phyloP scores from a whole-genome alignment of 2,888 invertebrate genomes.

The Mesorhabditis spiculigera region DNA sequence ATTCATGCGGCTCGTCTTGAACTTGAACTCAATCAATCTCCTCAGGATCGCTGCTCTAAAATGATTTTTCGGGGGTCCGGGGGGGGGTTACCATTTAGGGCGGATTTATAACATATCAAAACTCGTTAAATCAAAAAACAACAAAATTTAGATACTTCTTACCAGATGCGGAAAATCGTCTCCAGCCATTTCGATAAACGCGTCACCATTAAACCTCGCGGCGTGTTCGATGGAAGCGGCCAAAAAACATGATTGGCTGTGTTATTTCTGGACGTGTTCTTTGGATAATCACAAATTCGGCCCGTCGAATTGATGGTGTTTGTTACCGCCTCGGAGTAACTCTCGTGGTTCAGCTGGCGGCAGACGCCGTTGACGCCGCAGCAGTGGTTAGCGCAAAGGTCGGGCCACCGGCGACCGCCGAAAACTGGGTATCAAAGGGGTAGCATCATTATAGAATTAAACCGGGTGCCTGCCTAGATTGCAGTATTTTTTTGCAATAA shows the following conservation, averaged over 20 bases:
- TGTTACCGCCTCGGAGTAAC: conserved; percentile 48
- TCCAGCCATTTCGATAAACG: conserved; percentile 59
- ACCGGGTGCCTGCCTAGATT: not conserved
- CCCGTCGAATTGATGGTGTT: too few relatives aligned
- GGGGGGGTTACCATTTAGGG: too few relatives aligned
- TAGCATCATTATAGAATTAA: too few relatives aligned
- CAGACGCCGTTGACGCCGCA: conserved; percentile 35
- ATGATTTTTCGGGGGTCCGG: not conserved
- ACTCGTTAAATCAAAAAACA: not conserved
- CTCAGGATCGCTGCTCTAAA: conserved; percentile 51
- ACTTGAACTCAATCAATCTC: conserved; percentile 48
- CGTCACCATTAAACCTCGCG: conserved; percentile 59
- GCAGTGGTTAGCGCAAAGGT: conserved; percentile 19
- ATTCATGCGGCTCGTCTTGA: conserved; percentile 45
- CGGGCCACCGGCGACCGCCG: conserved; percentile 3
- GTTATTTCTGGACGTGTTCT: too few relatives aligned
- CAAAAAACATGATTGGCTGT: conserved; percentile 19
- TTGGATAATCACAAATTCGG: conserved; percentile 46
- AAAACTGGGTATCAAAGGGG: too few relatives aligned
- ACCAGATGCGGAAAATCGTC: conserved; percentile 58
- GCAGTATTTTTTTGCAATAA: too few relatives aligned
- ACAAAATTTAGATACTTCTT: not conserved
- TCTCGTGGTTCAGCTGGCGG: conserved; percentile 30
- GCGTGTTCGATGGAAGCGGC: too few relatives aligned
- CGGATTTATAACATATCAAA: not conserved